Base-by-base conservation (phyloP, 2,113 vertebrate genomes). In the Coreoperca whiteheadi region DNA sequence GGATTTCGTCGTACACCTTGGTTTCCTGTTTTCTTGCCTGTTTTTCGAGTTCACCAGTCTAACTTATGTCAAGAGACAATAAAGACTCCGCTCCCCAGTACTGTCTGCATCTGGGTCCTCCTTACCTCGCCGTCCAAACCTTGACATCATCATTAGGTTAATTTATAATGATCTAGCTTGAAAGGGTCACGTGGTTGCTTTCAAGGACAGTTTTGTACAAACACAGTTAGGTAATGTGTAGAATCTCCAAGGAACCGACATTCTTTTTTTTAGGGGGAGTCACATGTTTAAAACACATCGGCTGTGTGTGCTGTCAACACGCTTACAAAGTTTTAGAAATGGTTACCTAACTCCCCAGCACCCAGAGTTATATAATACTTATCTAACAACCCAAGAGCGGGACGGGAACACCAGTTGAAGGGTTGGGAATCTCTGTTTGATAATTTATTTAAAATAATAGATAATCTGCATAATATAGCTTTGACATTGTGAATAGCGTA, bases 251-350 rank as follows among this genome's bases (percentile, higher is more conserved):
- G 30, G n/a, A 68, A 8, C 43, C 30, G 30, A 53, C 46, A 8
- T 69, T 28, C 48, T 32, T 53, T 34, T 50, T 2, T 34, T 51
- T 3, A 8, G 57, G 30, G 46, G 20, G 59, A 50, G 41, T 59
- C 56, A 63, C 30, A 54, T 57, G 72, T 78, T 77, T 77, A 51
- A 73, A 83, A 87, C 64, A 80, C 60, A 56, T 28, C 46, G 28
- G 23, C 43, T 72, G 68, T 82, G 88, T 84, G 69, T 85, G 66
- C 20, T 78, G 63, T 82, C 79, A 77, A 83, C 79, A 82, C 43
- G 37, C 25, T 7, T 37, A 54, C 46, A 30, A 64, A 57, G 32
- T 46, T 37, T 67, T 15, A 28, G 23, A 74, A 74, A 70, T 25
- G 32, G 74, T 75, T 69, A 71, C 66, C 64, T 65, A 48, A 81